These are phyloP conservation scores for Pseudomyrmex pallidus DNA, from an alignment of 1,140 invertebrate genomes.

Conservation along the genomic window DNA sequence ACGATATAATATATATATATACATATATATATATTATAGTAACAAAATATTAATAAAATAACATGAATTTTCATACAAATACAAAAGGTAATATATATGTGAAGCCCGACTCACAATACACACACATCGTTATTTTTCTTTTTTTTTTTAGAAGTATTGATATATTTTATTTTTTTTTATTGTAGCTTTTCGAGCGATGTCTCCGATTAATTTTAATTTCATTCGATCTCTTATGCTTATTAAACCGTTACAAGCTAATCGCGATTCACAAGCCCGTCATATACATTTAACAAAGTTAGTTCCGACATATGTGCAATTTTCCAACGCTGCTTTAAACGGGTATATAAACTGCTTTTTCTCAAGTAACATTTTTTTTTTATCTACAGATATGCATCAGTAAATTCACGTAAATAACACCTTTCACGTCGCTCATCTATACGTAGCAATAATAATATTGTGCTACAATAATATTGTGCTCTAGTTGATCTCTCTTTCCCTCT, in stretches of 20 bases:
- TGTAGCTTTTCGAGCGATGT: neutral
- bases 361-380: conserved; percentile 20
- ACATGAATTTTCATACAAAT: conserved; percentile 62
- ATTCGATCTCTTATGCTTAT: too few species aligned
- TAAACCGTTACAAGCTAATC: too few species aligned
- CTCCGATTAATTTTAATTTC: neutral
- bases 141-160: too few species aligned
- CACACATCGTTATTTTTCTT: neutral
- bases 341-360: conserved; percentile 11
- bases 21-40: conserved; percentile 1
- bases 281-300: conserved; percentile 1
- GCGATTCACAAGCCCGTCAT: neutral
- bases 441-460: too few species aligned
- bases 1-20: conserved; percentile 43
- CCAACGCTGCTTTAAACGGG: neutral
- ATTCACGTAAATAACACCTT: neutral
- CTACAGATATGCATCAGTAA: conserved; percentile 33
- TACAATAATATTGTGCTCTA: too few species aligned
- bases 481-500: too few species aligned
- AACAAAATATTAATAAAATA: conserved; percentile 64
- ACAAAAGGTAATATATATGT: conserved; percentile 63
- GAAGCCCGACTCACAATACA: neutral
- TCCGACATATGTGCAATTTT: conserved; percentile 7
- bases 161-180: neutral
- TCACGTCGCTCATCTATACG: too few species aligned